Base-by-base conservation (phyloP, 2,888 invertebrate genomes). In the Chrysolina haemoptera region DNA sequence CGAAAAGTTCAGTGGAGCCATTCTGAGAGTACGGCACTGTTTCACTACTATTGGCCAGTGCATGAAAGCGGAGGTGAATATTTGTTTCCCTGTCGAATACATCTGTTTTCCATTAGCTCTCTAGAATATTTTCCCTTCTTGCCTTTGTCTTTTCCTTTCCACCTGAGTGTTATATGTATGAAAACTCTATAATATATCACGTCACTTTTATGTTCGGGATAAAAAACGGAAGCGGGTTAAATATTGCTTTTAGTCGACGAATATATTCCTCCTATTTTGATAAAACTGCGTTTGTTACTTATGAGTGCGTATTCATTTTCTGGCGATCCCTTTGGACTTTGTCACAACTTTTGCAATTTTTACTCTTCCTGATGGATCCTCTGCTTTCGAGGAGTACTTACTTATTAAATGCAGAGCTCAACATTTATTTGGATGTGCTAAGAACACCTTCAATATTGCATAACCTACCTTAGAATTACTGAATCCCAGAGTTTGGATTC, bases 51-150 rank as follows among this genome's bases (percentile, higher is more conserved):
- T 43, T 14, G 43, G 53, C 20, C 53, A 20, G 11, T 20, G 20
- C 53, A 18, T 11, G 12, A 12, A 11, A 20, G 20, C 20, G 50
- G 4, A 20, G 53, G 20, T 53, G 12, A 53, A 53, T 53, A 53
- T 53, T 53, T 53, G 53, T 53, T 53, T 18, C 20, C 14, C 76
- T 79, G 82, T 82, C 82, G 80, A 82, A 82, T 82, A 81, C 82
- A 83, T 82, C 80, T 83, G 83, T 76, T 81, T 79, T 81, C 81
- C 82, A 83, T 82, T 83, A 83, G 77, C 70, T 73, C 74, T 68
- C 64, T 79, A 78, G 82, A 81, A 81, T 82, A 82, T 81, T 82
- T 80, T 74, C 76, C 76, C 74, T 74, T 67, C 76, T 76, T 76
- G 74, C 77, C 68, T 68, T 81, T 67, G 63, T 68, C 55, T 50